These are phyloP conservation scores for Berghia stephanieae DNA, from an alignment of 1,140 invertebrate genomes.

Conservation along the genomic window DNA sequence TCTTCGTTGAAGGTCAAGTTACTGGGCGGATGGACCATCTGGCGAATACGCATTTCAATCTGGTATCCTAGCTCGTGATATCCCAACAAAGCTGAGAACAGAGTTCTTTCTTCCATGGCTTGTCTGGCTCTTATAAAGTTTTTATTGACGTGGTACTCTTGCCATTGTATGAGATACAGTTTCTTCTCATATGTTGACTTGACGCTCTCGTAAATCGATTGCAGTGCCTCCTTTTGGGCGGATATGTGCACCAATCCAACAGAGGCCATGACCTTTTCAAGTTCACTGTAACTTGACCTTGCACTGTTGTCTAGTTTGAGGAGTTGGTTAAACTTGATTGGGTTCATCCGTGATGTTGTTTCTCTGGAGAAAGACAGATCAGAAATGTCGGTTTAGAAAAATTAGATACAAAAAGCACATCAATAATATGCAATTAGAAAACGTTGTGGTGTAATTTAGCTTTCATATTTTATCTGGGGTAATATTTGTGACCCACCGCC, in stretches of 20 bases:
- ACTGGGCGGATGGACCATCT: not conserved
- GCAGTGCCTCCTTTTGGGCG: not conserved
- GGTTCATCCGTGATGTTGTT: not conserved
- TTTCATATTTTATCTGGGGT: too few species aligned
- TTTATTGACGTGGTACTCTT: slow-evolving; percentile 42
- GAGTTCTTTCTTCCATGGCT: slow-evolving; percentile 54
- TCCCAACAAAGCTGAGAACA: slow-evolving; percentile 37
- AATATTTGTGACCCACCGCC: too few species aligned
- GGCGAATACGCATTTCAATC: slow-evolving; percentile 36
- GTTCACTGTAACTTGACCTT: not conserved
- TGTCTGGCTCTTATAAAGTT: slow-evolving; percentile 47
- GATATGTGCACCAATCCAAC: not conserved
- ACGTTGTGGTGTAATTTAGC: too few species aligned
- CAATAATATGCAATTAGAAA: too few species aligned
- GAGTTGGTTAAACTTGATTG: not conserved
- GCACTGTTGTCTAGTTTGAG: not conserved
- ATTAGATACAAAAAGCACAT: too few species aligned
- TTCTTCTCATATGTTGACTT: slow-evolving; percentile 32
- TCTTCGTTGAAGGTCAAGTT: not conserved
- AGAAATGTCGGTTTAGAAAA: too few species aligned
- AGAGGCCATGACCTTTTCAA: not conserved
- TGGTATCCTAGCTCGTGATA: slow-evolving; percentile 42
- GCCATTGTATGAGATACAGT: slow-evolving; percentile 38
- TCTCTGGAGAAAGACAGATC: too few species aligned
- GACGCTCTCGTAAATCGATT: not conserved